A percentile compares a stretch with the other conserved stretches of the same genome.
Evolutionary conservation across 2,888 invertebrate genomes (phyloP).

Genomic region (Ophion ventricosus): DNA sequence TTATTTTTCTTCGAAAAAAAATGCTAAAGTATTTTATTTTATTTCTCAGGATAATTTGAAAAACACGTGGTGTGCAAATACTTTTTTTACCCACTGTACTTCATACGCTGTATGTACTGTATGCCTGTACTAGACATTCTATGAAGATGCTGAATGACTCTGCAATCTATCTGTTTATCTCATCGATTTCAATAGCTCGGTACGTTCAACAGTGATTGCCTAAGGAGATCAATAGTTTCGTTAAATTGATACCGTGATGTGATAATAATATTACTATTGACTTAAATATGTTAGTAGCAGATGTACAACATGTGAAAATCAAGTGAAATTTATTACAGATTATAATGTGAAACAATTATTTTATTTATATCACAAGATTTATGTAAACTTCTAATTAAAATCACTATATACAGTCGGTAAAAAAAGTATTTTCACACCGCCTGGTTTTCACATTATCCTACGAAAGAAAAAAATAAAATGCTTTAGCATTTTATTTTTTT

Average conservation of each 20-base stretch:
- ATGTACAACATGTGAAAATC: too few relatives aligned
- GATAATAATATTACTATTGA: background rate
- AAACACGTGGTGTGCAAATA: too few relatives aligned
- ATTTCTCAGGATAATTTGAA: too few relatives aligned
- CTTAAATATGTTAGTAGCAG: background rate
- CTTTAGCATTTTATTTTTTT: too few relatives aligned
- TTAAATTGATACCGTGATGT: slow-evolving; percentile 1
- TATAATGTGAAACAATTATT: background rate
- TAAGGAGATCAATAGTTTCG: slow-evolving; percentile 30
- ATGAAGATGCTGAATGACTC: slow-evolving; percentile 19
- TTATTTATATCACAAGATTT: background rate
- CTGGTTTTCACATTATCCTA: too few relatives aligned
- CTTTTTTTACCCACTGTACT: too few relatives aligned
- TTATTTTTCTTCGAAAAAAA: too few relatives aligned
- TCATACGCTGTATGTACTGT: background rate
- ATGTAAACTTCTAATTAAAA: background rate
- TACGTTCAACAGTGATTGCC: slow-evolving; percentile 39
- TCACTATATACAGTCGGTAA: too few relatives aligned
- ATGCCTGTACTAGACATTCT: background rate
- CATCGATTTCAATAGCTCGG: slow-evolving; percentile 23
- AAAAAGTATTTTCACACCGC: too few relatives aligned
- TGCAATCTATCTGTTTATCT: slow-evolving; percentile 36
- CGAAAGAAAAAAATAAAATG: too few relatives aligned
- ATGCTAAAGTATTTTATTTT: too few relatives aligned
- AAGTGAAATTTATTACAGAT: too few relatives aligned